phyloP scores from a whole-genome alignment of 2,797 vertebrate species.

The Loris lydekkerianus region DNA sequence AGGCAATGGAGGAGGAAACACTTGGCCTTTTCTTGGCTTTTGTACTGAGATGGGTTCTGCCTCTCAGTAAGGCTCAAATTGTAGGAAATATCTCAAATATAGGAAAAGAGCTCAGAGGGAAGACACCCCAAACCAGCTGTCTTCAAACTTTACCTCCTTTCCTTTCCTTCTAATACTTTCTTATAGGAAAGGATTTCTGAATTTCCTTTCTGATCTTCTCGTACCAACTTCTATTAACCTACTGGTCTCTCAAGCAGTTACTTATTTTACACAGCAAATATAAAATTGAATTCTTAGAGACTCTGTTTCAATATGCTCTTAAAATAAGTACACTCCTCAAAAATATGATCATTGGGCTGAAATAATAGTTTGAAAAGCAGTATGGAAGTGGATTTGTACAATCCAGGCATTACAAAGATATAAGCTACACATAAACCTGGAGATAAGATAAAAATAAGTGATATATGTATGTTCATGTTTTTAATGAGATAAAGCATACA shows the following conservation, averaged over 20 bases:
- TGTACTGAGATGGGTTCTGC: background rate
- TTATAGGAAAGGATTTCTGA: background rate
- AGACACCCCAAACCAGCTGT: background rate
- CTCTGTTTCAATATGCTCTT: constrained; percentile 15
- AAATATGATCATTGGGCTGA: background rate
- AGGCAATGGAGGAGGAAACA: background rate
- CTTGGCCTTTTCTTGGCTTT: background rate
- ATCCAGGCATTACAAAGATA: background rate
- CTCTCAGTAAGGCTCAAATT: background rate
- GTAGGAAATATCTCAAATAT: background rate
- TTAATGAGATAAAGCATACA: constrained; percentile 34
- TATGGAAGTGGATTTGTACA: background rate
- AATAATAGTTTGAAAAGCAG: background rate
- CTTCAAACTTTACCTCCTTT: background rate
- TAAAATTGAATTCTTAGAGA: background rate
- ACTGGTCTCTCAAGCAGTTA: background rate
- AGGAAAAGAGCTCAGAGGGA: background rate
- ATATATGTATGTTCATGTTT: background rate
- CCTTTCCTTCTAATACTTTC: background rate
- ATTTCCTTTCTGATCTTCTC: background rate
- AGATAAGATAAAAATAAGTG: constrained; percentile 15
- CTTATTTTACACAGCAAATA: background rate
- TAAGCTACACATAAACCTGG: background rate
- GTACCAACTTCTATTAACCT: background rate
- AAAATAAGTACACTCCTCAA: background rate